A percentile compares a stretch with the other conserved stretches of the same genome.
These are phyloP conservation scores for Anthoscopus minutus DNA, from an alignment of 2,113 vertebrate species.

Conservation along the genomic window DNA sequence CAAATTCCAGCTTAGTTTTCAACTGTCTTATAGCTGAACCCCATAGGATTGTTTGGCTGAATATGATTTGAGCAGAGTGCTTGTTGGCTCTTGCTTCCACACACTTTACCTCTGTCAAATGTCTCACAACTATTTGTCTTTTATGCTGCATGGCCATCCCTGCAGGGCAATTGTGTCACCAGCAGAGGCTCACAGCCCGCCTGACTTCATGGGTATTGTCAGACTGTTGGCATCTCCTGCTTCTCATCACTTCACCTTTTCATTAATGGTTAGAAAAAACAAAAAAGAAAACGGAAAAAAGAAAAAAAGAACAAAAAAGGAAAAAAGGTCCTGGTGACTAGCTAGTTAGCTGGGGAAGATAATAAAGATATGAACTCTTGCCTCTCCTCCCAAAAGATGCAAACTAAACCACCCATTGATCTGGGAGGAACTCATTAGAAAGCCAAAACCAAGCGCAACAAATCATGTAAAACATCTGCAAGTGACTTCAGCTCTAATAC, in stretches of 20 bases:
- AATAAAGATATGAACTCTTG: not conserved
- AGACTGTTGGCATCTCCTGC: not conserved
- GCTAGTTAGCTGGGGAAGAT: not conserved
- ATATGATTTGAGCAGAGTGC: not conserved
- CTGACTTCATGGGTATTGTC: not conserved
- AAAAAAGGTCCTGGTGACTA: not conserved
- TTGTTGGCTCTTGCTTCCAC: not conserved
- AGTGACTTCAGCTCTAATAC: not conserved
- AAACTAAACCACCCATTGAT: conserved; percentile 19
- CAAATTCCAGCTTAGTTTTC: not conserved
- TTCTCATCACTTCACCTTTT: not conserved
- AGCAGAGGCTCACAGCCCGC: not conserved
- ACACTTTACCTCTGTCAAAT: not conserved
- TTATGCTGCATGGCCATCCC: not conserved
- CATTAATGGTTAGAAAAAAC: not conserved
- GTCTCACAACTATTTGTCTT: not conserved
- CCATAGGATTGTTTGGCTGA: not conserved
- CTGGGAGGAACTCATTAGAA: not conserved
- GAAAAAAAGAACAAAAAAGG: too few relatives aligned
- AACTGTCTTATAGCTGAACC: not conserved
- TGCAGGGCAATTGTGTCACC: not conserved
- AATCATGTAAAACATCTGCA: conserved; percentile 20
- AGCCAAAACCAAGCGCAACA: not conserved
- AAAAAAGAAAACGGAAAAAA: too few relatives aligned
- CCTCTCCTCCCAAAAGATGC: not conserved